phyloP scores from a whole-genome alignment of 2,888 invertebrate genomes.

The Watsonalla cultraria region DNA sequence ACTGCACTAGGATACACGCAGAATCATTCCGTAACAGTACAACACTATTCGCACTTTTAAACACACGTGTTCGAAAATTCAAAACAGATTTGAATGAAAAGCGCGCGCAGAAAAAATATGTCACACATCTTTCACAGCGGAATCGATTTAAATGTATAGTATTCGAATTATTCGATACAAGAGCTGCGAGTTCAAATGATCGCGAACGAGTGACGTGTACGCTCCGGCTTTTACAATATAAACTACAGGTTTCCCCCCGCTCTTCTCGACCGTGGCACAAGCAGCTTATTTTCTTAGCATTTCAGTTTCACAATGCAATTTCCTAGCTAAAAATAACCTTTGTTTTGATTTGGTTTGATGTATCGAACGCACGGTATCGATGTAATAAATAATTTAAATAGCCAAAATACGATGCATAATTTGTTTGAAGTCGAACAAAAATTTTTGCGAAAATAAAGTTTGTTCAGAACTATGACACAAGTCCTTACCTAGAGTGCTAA shows the following conservation, averaged over 20 bases:
- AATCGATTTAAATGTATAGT: neutral
- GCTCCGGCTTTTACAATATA: slow-evolving; percentile 48
- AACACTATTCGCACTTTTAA: slow-evolving; percentile 8
- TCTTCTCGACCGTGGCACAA: slow-evolving; percentile 20
- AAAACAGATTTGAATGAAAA: neutral
- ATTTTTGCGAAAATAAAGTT: too few relatives aligned
- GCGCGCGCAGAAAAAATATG: slow-evolving; percentile 4
- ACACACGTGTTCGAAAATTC: neutral
- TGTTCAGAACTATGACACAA: too few relatives aligned
- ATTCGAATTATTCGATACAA: slow-evolving; percentile 13
- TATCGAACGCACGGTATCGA: too few relatives aligned
- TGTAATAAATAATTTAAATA: too few relatives aligned
- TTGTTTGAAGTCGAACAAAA: neutral
- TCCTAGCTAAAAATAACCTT: slow-evolving; percentile 9
- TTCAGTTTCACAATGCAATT: slow-evolving; percentile 27
- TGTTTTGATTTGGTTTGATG: too few relatives aligned
- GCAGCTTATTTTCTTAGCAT: slow-evolving; percentile 12
- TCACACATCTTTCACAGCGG: neutral
- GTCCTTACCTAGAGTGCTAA: too few relatives aligned
- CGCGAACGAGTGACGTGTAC: slow-evolving; percentile 45
- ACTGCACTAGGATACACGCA: slow-evolving; percentile 25
- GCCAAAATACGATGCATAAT: too few relatives aligned
- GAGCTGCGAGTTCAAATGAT: slow-evolving; percentile 37
- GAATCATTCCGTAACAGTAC: slow-evolving; percentile 15
- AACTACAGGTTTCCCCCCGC: slow-evolving; percentile 50